Evolutionary conservation across 2,113 vertebrate species (phyloP), one percentile per base, ranked within the genome.

Genomic region (Dicrurus megarhynchus): DNA sequence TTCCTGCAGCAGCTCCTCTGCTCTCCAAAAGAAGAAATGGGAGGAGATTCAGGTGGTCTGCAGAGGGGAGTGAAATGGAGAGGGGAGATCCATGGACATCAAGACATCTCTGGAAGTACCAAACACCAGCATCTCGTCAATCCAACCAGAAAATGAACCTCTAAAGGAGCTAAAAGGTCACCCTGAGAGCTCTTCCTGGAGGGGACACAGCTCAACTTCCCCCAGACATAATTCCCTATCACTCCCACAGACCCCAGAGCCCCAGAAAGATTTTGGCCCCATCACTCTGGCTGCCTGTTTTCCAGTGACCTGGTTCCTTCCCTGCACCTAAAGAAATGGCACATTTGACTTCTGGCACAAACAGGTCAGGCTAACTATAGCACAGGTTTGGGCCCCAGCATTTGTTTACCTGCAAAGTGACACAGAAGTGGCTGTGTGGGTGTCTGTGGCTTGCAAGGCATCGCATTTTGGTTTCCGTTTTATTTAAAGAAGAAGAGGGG

Each of bases 361-460:
- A 91, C 94, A 79, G 68, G 57, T 56, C 65, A 30, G 73, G 84
- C 94, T 97, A 97, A 97, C 97, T 96, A 96, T 71, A 97, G 96
- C 95, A 76, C 35, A 37, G 87, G 21, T 33, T 42, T 23, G 60
- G 85, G 61, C 23, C 78, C 42, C 84, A 87, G 60, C 61, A n/a
- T 52, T 73, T 80, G 59, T 90, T 95, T 74, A 96, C 94, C 97
- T 97, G 84, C 86, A 69, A 16, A 94, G 82, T 6, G 33, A 49
- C 93, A 93, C 56, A 94, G 30, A 42, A 82, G 86, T n/a, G 69
- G n/a, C 79, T 55, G 69, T 56, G 84, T 90, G 91, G 85, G 92
- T 76, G 93, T 16, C 69, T 71, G 89, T 56, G 86, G 95, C 82
- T 95, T 82, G 69, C 67, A 50, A 93, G 82, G 82, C 88, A 88